phyloP scores from a whole-genome alignment of 2,888 invertebrate species.

The Ochropacha duplaris region DNA sequence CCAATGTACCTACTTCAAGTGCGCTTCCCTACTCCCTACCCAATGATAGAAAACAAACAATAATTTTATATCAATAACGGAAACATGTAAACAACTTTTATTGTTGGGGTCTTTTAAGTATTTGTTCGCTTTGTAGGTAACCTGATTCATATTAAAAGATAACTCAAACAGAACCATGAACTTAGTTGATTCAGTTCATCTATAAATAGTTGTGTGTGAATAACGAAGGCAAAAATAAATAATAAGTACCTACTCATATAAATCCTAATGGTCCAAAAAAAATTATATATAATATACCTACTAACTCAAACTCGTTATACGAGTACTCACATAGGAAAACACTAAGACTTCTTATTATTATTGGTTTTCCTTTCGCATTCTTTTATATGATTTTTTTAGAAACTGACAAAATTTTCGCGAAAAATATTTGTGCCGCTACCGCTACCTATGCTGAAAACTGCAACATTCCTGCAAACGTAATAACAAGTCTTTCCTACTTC shows the following conservation, averaged over 20 bases:
- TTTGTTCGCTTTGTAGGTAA: not conserved
- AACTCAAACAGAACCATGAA: not conserved
- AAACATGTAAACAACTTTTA: not conserved
- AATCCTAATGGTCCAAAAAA: not conserved
- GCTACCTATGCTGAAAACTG: slow-evolving; percentile 17
- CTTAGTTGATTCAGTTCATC: not conserved
- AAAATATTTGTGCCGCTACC: too few relatives aligned
- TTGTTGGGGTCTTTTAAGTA: not conserved
- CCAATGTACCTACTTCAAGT: too few relatives aligned
- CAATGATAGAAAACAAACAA: not conserved
- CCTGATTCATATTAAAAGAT: not conserved
- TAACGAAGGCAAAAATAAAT: not conserved
- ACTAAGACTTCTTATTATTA: not conserved
- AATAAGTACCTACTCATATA: not conserved
- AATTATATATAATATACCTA: too few relatives aligned
- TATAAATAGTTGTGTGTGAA: not conserved
- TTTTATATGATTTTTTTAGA: too few relatives aligned
- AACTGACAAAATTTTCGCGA: too few relatives aligned
- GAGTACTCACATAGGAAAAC: too few relatives aligned
- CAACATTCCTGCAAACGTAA: slow-evolving; percentile 23
- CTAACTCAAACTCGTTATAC: not conserved
- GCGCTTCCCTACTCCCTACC: slow-evolving; percentile 5
- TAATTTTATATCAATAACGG: not conserved
- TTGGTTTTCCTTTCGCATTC: too few relatives aligned
- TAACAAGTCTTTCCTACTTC: slow-evolving; percentile 11